phyloP scores from a whole-genome alignment of 2,888 invertebrate genomes.

The Lasioglossum malachurum region DNA sequence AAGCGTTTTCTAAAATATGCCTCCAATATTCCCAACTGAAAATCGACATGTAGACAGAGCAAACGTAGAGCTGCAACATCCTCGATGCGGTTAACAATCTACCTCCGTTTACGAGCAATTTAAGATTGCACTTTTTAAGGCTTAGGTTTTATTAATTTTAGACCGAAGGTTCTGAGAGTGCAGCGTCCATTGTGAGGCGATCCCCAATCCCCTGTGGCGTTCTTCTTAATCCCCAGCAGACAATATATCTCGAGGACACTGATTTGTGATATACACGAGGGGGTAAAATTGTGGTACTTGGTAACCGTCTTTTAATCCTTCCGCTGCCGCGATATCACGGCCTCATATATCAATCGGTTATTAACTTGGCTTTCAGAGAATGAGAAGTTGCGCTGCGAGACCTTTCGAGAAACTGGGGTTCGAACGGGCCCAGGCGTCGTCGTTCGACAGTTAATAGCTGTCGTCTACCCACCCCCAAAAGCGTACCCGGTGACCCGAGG shows the following conservation, averaged over 20 bases:
- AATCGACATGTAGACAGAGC: too few species aligned
- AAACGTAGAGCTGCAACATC: too few species aligned
- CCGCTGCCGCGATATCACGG: background rate
- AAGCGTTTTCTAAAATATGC: too few species aligned
- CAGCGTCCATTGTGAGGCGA: background rate
- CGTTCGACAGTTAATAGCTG: slow-evolving; percentile 8
- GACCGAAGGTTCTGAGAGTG: background rate
- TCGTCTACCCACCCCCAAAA: background rate
- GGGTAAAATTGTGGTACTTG: background rate
- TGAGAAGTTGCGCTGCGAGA: background rate
- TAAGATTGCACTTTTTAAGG: too few species aligned
- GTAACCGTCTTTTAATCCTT: background rate
- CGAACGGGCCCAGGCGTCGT: background rate
- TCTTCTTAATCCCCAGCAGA: background rate
- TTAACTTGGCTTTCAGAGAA: background rate
- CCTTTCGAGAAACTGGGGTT: background rate
- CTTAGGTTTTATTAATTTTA: background rate
- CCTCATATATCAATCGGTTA: background rate
- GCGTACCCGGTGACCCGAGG: slow-evolving; percentile 25
- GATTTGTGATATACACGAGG: background rate
- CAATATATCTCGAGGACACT: background rate
- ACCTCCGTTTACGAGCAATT: too few species aligned
- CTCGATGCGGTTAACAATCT: too few species aligned
- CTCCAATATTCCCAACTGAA: too few species aligned
- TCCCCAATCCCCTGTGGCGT: background rate